Conservation (phyloP, 2,113 vertebrate species). For the Notothenia rossii region DNA sequence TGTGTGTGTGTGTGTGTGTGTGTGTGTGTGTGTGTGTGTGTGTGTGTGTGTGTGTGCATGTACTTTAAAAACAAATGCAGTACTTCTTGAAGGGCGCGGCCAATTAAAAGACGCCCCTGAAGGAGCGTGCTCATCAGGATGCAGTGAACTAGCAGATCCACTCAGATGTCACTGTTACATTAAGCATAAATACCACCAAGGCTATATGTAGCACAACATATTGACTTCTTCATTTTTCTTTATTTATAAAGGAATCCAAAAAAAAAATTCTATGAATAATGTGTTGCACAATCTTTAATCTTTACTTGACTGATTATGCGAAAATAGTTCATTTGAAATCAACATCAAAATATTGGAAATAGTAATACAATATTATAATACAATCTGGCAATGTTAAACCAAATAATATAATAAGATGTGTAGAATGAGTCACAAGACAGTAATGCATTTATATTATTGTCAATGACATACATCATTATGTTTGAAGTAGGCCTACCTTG, state of each 20-base stretch:
- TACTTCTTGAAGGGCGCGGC: conserved; percentile 59
- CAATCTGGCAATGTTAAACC: not conserved
- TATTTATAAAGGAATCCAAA: not conserved
- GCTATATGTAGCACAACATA: conserved; percentile 18
- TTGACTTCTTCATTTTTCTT: conserved; percentile 48
- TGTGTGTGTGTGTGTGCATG: conserved; percentile 17
- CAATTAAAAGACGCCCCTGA: conserved; percentile 75
- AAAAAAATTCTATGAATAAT: not conserved
- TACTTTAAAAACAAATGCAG: conserved; percentile 65
- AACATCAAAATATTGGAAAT: not conserved
- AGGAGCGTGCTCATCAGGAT: conserved; percentile 70
- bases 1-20: conserved; percentile 17
- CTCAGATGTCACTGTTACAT: conserved; percentile 62
- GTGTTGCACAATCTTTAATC: not conserved
- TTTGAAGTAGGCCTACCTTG: no score
- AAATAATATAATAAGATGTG: not conserved
- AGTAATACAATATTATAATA: not conserved
- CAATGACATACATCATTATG: not conserved
- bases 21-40: conserved; percentile 15
- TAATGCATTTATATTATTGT: not conserved
- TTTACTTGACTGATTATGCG: not conserved
- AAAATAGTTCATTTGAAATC: not conserved
- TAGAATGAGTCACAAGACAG: not conserved
- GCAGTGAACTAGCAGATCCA: conserved; percentile 65
- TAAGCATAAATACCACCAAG: conserved; percentile 29